Evolutionary conservation across 2,113 vertebrate genomes (phyloP).

Genomic region (Phodopus roborovskii): DNA sequence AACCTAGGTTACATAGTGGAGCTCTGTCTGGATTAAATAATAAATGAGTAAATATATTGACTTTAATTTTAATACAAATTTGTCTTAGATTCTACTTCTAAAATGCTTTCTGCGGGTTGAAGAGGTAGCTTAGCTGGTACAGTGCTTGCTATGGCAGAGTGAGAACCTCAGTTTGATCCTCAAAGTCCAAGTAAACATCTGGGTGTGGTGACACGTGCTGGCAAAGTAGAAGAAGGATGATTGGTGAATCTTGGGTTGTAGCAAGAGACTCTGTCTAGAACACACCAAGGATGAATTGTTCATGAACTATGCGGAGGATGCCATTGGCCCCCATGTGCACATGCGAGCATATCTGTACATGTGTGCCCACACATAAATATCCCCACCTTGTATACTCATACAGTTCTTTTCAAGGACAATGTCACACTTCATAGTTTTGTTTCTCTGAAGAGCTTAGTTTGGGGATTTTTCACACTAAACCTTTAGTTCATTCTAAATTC

Average conservation of each 20-base stretch:
- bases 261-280: too few relatives aligned
- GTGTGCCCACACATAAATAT: neutral
- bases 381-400: neutral
- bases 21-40: neutral
- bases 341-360: too few relatives aligned
- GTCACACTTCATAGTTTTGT: neutral
- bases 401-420: neutral
- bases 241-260: too few relatives aligned
- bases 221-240: neutral
- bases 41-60: neutral
- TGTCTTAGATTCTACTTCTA: neutral
- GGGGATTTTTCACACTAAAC: neutral
- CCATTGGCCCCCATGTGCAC: neutral
- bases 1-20: neutral
- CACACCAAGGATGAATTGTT: neutral
- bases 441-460: conserved; percentile 20
- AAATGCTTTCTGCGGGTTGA: neutral
- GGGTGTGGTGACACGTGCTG: neutral
- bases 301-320: neutral
- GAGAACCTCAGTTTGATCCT: neutral
- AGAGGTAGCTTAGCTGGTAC: neutral
- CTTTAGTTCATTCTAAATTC: conserved; percentile 36
- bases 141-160: neutral
- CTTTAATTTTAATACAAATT: conserved; percentile 33
- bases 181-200: neutral